Percentiles rank a stretch among this genome's conserved stretches.
phyloP scores from a whole-genome alignment of 2,797 vertebrate genomes.

The Anabacerthia variegaticeps region DNA sequence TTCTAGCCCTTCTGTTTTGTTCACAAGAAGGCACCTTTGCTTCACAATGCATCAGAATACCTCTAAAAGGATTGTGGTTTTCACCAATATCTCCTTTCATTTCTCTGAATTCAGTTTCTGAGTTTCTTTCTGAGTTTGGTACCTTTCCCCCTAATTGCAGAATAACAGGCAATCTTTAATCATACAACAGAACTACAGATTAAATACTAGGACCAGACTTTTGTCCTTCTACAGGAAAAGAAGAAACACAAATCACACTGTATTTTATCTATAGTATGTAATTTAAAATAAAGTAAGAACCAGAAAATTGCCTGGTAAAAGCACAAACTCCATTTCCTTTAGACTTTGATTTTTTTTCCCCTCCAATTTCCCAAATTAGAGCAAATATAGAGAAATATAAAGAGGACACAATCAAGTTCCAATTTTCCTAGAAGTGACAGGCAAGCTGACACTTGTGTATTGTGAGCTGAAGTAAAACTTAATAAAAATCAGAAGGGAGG shows the following conservation, averaged over 20 bases:
- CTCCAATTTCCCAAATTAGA: neutral
- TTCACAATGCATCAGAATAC: neutral
- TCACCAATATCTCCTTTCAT: neutral
- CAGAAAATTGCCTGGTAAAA: neutral
- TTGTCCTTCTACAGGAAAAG: neutral
- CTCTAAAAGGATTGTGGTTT: neutral
- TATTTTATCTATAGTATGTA: neutral
- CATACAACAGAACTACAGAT: neutral
- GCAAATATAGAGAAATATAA: neutral
- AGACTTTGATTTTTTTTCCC: neutral
- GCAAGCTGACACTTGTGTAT: neutral
- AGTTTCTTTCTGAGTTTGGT: neutral
- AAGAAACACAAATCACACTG: neutral
- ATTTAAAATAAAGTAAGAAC: neutral
- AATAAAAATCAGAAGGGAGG: neutral
- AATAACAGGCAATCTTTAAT: neutral
- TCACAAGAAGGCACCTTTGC: neutral
- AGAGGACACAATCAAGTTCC: neutral
- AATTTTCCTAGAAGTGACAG: neutral
- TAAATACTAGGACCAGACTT: neutral
- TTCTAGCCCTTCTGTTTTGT: neutral
- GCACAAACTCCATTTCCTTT: neutral
- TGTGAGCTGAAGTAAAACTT: neutral
- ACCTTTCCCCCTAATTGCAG: neutral
- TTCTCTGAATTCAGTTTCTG: neutral